Evolutionary conservation across 1,140 invertebrate species (phyloP).

Genomic region (Drosophila virilis): DNA sequence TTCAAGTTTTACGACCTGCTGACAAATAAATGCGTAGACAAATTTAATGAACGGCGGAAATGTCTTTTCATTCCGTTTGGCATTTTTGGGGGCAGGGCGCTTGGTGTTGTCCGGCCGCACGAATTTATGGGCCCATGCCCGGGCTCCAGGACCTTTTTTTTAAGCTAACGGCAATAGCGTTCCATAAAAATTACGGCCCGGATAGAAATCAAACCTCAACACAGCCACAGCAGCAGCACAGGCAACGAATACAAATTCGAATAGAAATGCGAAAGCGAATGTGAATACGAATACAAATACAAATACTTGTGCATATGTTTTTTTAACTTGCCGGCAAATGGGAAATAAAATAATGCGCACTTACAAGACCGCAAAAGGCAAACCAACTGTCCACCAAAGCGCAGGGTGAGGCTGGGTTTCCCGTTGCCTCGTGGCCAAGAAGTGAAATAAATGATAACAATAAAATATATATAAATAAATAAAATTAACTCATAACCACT

Average conservation of each 20-base stretch:
- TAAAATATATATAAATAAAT: constrained; percentile 83
- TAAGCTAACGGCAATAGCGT: constrained; percentile 44
- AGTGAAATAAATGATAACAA: constrained; percentile 79
- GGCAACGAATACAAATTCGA: constrained; percentile 32
- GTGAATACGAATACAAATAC: background rate
- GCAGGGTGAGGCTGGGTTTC: background rate
- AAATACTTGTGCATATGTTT: constrained; percentile 47
- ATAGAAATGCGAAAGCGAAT: constrained; percentile 14
- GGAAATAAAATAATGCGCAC: constrained; percentile 53
- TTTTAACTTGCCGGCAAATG: constrained; percentile 3
- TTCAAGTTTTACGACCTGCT: constrained; percentile 73
- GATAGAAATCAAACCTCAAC: constrained; percentile 46
- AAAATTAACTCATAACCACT: constrained; percentile 82
- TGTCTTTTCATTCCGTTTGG: constrained; percentile 65
- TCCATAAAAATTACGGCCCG: constrained; percentile 52
- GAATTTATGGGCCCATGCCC: constrained; percentile 27
- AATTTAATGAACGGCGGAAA: constrained; percentile 79
- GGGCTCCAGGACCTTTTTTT: constrained; percentile 28
- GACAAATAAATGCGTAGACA: constrained; percentile 81
- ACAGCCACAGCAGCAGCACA: constrained; percentile 8
- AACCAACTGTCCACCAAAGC: constrained; percentile 8
- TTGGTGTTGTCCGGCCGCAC: constrained; percentile 5
- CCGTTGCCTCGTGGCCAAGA: constrained; percentile 14
- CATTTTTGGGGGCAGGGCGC: background rate
- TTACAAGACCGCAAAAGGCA: constrained; percentile 36